phyloP scores from a whole-genome alignment of 2,888 invertebrate species.

The Glyphotaelius pellucidus region DNA sequence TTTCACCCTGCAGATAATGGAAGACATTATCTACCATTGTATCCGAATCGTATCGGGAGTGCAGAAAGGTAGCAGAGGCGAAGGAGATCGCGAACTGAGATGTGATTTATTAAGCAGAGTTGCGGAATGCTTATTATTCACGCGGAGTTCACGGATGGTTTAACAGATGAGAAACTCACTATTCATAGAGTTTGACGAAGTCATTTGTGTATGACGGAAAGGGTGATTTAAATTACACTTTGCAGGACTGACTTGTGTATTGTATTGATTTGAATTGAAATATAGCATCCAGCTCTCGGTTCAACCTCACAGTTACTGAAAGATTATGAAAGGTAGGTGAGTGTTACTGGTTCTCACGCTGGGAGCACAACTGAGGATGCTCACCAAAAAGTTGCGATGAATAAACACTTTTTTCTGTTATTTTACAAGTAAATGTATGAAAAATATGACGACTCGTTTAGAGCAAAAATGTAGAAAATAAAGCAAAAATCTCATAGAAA shows the following conservation, averaged over 20 bases:
- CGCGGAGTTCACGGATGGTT: slow-evolving; percentile 49
- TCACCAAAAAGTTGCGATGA: background rate
- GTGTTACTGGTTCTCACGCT: background rate
- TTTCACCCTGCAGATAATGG: slow-evolving; percentile 62
- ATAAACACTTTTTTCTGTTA: too few species aligned
- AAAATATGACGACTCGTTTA: too few species aligned
- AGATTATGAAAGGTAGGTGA: background rate
- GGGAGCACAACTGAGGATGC: background rate
- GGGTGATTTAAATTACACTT: slow-evolving; percentile 17
- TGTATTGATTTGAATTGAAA: slow-evolving; percentile 19
- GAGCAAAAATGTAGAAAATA: too few species aligned
- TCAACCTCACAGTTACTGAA: background rate
- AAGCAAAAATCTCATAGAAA: too few species aligned
- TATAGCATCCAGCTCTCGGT: background rate
- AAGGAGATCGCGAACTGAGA: slow-evolving; percentile 45
- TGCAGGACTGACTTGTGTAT: background rate
- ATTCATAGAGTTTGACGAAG: slow-evolving; percentile 52
- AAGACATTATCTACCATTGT: slow-evolving; percentile 63
- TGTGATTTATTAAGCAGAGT: slow-evolving; percentile 46
- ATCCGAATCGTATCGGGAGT: slow-evolving; percentile 57
- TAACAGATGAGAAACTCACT: slow-evolving; percentile 42
- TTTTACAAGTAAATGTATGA: too few species aligned
- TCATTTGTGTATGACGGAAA: slow-evolving; percentile 50
- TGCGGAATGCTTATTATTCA: slow-evolving; percentile 53
- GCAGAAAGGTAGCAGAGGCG: slow-evolving; percentile 54